Evolutionary conservation across 2,888 invertebrate genomes (phyloP).

Genomic region (Amitus sp.): DNA sequence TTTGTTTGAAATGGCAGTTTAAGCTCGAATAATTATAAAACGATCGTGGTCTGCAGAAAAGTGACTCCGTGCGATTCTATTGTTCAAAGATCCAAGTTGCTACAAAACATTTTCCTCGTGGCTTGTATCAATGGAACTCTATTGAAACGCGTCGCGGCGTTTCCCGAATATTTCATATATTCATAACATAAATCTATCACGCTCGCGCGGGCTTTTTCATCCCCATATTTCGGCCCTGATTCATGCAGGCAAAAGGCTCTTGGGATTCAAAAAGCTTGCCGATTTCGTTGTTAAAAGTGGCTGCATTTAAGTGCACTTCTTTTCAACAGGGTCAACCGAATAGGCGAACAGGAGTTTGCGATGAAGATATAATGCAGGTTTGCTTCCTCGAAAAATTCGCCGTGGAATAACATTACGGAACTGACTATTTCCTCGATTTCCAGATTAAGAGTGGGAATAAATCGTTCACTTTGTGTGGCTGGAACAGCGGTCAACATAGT

Average conservation of each 20-base stretch:
- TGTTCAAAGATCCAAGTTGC: neutral
- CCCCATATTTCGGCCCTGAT: neutral
- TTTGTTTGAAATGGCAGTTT: conserved; percentile 28
- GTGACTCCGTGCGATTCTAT: neutral
- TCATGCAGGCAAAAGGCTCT: neutral
- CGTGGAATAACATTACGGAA: neutral
- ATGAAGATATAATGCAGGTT: conserved; percentile 73
- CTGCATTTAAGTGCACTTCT: conserved; percentile 19
- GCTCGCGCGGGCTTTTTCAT: neutral
- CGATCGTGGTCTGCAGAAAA: conserved; percentile 15
- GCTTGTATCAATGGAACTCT: neutral
- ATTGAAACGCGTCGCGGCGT: neutral
- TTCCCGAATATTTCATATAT: neutral
- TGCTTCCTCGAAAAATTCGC: too few species aligned
- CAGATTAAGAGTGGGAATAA: conserved; percentile 54
- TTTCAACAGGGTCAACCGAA: conserved; percentile 82
- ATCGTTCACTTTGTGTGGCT: conserved; percentile 77
- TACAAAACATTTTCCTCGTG: neutral
- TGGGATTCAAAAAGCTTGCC: neutral
- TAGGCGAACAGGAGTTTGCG: conserved; percentile 80
- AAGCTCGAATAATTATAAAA: conserved; percentile 29
- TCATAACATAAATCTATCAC: neutral
- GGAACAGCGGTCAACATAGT: conserved; percentile 88
- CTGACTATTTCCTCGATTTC: conserved; percentile 14
- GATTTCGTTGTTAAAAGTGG: conserved; percentile 1